phyloP scores from a whole-genome alignment of 2,888 invertebrate genomes.

The Portevinia maculata region DNA sequence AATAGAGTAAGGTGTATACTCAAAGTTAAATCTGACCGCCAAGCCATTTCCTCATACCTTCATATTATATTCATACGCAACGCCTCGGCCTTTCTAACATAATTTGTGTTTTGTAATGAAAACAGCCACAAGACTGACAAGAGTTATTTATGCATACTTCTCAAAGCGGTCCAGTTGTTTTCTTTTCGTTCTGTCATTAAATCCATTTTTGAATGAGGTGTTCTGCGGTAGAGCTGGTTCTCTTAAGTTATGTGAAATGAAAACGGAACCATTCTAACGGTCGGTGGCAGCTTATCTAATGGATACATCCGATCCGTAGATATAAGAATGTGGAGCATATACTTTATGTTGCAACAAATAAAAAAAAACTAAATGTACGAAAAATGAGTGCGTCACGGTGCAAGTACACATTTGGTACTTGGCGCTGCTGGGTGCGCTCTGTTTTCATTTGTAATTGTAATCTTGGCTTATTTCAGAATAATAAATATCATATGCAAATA shows the following conservation, averaged over 20 bases:
- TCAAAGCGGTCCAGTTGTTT: too few relatives aligned
- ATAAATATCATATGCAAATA: constrained; percentile 82
- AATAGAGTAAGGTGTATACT: constrained; percentile 41
- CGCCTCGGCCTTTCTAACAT: too few relatives aligned
- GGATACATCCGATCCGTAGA: constrained; percentile 61
- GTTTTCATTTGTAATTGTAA: constrained; percentile 75
- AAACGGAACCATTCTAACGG: constrained; percentile 35
- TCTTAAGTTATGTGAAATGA: constrained; percentile 39
- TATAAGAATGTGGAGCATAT: constrained; percentile 53
- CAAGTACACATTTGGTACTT: constrained; percentile 25
- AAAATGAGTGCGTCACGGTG: neutral
- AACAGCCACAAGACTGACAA: too few relatives aligned
- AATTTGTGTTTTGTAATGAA: too few relatives aligned
- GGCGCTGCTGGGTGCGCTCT: constrained; percentile 25
- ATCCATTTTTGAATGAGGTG: constrained; percentile 51
- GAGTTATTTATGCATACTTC: too few relatives aligned
- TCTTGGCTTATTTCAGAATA: constrained; percentile 82
- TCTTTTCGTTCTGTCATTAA: too few relatives aligned
- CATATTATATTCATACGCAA: too few relatives aligned
- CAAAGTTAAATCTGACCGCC: too few relatives aligned
- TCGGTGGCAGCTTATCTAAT: constrained; percentile 44
- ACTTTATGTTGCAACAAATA: too few relatives aligned
- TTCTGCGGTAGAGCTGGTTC: constrained; percentile 41
- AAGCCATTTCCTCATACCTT: too few relatives aligned
- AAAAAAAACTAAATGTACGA: constrained; percentile 16